Percentiles rank a stretch among this genome's conserved stretches.
phyloP scores from a whole-genome alignment of 2,888 invertebrate genomes.

The Tortrix viridana region DNA sequence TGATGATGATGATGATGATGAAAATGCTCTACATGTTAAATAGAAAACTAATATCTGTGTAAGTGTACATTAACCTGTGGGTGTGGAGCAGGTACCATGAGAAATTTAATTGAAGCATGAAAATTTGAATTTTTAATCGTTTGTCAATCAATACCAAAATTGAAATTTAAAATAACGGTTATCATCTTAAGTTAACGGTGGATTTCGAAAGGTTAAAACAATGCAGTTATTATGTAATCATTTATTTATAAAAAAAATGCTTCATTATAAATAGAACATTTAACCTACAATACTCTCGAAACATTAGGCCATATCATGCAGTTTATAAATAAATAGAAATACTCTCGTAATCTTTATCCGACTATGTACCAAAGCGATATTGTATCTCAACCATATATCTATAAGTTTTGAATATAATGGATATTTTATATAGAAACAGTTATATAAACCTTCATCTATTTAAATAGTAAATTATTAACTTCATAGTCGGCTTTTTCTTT shows the following conservation, averaged over 20 bases:
- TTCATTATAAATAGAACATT: slow-evolving; percentile 79
- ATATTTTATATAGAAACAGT: slow-evolving; percentile 11
- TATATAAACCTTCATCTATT: slow-evolving; percentile 9
- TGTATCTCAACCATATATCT: slow-evolving; percentile 10
- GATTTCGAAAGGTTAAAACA: too few relatives aligned
- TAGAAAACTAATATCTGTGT: too few relatives aligned
- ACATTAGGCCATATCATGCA: slow-evolving; percentile 56
- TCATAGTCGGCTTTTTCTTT: slow-evolving; percentile 43
- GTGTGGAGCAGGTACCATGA: too few relatives aligned
- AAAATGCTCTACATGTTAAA: too few relatives aligned
- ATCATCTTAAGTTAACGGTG: too few relatives aligned
- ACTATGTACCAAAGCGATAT: slow-evolving; percentile 53
- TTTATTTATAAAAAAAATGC: slow-evolving; percentile 78
- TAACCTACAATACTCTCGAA: slow-evolving; percentile 69
- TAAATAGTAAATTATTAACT: slow-evolving; percentile 37
- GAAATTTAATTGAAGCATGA: too few relatives aligned
- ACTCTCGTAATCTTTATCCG: slow-evolving; percentile 40
- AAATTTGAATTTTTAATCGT: too few relatives aligned
- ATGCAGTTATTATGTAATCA: slow-evolving; percentile 50
- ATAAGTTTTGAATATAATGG: slow-evolving; percentile 30
- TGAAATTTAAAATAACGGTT: too few relatives aligned
- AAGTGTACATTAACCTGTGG: too few relatives aligned
- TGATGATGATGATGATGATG: too few relatives aligned
- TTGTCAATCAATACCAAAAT: too few relatives aligned
- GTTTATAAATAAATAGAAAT: slow-evolving; percentile 52